These are phyloP conservation scores for Aporrectodea caliginosa DNA, from an alignment of 1,140 invertebrate genomes.

Conservation along the genomic window DNA sequence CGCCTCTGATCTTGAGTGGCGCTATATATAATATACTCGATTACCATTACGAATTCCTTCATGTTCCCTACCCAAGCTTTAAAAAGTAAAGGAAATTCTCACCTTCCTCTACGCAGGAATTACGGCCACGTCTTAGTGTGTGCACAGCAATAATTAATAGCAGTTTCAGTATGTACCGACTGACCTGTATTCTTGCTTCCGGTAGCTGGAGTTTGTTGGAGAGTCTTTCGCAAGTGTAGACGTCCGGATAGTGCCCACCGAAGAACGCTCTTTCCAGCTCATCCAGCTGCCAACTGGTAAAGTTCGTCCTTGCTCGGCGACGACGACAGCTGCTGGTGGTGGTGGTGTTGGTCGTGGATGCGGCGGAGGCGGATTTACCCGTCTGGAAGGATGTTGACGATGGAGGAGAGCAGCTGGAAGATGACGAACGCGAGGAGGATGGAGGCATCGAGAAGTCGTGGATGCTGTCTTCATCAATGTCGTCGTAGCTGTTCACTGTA, in stretches of 20 bases:
- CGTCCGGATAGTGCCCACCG: constrained; percentile 50
- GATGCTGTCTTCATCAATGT: too few relatives aligned
- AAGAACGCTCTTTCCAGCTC: constrained; percentile 46
- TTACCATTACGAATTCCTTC: not conserved
- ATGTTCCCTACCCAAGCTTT: not conserved
- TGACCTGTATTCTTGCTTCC: constrained; percentile 49
- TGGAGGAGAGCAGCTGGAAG: too few relatives aligned
- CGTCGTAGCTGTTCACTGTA: too few relatives aligned
- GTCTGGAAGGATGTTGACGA: too few relatives aligned
- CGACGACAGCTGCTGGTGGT: too few relatives aligned
- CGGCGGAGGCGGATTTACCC: too few relatives aligned
- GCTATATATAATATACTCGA: not conserved
- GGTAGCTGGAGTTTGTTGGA: constrained; percentile 42
- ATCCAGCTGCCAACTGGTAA: constrained; percentile 46
- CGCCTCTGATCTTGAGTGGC: not conserved
- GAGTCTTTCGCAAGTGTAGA: constrained; percentile 46
- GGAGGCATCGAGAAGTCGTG: too few relatives aligned
- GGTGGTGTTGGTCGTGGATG: too few relatives aligned
- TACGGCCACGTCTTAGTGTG: constrained; percentile 44
- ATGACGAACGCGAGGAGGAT: too few relatives aligned
- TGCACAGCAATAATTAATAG: not conserved
- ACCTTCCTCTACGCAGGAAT: not conserved
- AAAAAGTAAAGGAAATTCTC: not conserved
- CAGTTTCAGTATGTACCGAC: not conserved
- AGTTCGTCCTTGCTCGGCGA: constrained; percentile 44